phyloP scores from a whole-genome alignment of 2,888 invertebrate species.

The Byasa hedistus region DNA sequence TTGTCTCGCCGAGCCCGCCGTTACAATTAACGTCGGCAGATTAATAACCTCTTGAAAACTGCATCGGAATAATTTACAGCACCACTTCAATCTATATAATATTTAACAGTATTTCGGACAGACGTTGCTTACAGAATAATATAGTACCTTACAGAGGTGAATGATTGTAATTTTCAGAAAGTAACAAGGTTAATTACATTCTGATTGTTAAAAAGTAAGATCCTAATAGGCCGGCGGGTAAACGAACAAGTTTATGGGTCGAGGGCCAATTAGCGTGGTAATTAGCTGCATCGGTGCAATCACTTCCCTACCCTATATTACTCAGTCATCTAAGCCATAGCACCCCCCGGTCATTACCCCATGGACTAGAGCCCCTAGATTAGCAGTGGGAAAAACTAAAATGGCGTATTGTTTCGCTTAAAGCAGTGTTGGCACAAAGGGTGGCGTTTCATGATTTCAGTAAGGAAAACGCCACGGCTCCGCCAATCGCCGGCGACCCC shows the following conservation, averaged over 20 bases:
- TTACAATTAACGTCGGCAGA: conserved; percentile 6
- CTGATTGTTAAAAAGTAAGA: too few relatives aligned
- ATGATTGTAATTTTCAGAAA: too few relatives aligned
- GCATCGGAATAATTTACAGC: too few relatives aligned
- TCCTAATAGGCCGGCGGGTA: background rate
- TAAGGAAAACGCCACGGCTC: conserved; percentile 56
- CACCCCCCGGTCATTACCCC: conserved; percentile 60
- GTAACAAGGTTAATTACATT: too few relatives aligned
- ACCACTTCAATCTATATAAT: too few relatives aligned
- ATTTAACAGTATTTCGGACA: too few relatives aligned
- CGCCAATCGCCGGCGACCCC: conserved; percentile 58
- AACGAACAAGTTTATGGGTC: conserved; percentile 18
- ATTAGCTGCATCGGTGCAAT: conserved; percentile 15
- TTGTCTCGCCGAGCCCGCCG: conserved; percentile 24
- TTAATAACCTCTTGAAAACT: background rate
- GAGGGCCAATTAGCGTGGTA: conserved; percentile 16
- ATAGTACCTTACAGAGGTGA: too few relatives aligned
- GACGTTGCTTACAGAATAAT: too few relatives aligned
- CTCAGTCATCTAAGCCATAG: conserved; percentile 31
- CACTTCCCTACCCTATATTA: conserved; percentile 28
- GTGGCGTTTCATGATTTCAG: conserved; percentile 63
- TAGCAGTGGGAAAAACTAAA: conserved; percentile 62
- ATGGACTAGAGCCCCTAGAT: conserved; percentile 60
- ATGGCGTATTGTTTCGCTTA: conserved; percentile 67
- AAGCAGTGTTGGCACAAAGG: conserved; percentile 67